A percentile compares a stretch with the other conserved stretches of the same genome.
phyloP scores from a whole-genome alignment of 2,797 vertebrate species.

The Chaunax sp. region DNA sequence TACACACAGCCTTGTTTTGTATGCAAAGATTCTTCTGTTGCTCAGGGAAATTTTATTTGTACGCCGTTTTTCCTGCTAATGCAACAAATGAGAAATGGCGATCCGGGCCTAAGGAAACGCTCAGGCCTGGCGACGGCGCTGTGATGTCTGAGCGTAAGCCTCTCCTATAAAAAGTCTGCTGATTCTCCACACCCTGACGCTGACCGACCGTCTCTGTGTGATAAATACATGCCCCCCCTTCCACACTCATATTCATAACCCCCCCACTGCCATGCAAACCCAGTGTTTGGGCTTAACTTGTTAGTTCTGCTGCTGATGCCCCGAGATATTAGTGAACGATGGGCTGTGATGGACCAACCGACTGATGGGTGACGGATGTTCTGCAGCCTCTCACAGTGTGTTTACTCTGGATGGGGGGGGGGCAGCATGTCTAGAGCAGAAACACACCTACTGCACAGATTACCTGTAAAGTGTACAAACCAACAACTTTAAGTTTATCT shows the following conservation, averaged over 20 bases:
- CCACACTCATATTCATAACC: not conserved
- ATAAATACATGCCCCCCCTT: slow-evolving; percentile 90
- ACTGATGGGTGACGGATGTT: slow-evolving; percentile 73
- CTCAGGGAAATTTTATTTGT: slow-evolving; percentile 75
- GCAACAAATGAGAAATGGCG: slow-evolving; percentile 82
- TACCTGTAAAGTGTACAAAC: too few species aligned
- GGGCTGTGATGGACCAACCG: slow-evolving; percentile 89
- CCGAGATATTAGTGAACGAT: slow-evolving; percentile 90
- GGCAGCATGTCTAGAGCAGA: too few species aligned
- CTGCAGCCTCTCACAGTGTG: slow-evolving; percentile 9
- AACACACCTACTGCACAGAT: slow-evolving; percentile 18
- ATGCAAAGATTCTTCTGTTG: slow-evolving; percentile 71
- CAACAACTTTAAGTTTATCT: too few species aligned
- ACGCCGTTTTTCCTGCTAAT: slow-evolving; percentile 70
- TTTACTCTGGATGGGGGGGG: too few species aligned
- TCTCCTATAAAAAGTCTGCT: slow-evolving; percentile 89
- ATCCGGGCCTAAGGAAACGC: slow-evolving; percentile 75
- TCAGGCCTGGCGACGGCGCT: slow-evolving; percentile 64
- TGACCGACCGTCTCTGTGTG: slow-evolving; percentile 95
- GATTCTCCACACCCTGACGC: slow-evolving; percentile 94
- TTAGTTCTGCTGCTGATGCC: slow-evolving; percentile 98
- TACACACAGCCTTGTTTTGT: slow-evolving; percentile 71
- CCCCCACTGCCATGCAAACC: slow-evolving; percentile 83
- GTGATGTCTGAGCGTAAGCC: slow-evolving; percentile 87
- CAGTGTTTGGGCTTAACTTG: slow-evolving; percentile 96